Evolutionary conservation across 2,888 invertebrate species (phyloP), one percentile per base, ranked within the genome.

Genomic region (Lacanobia oleracea): DNA sequence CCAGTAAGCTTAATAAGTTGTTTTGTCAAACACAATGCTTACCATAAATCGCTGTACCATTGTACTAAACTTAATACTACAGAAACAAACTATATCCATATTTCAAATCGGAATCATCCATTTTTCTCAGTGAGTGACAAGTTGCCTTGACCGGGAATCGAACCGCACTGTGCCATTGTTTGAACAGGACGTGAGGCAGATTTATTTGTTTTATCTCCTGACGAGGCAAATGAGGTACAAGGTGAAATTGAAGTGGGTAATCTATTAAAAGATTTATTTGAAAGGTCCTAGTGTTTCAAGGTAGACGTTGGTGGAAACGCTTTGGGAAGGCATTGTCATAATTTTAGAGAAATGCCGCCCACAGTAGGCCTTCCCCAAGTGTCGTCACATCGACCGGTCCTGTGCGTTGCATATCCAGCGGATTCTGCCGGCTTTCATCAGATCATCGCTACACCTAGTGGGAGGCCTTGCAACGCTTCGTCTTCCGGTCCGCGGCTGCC

Each of bases 141-240:
- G 33, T 83, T 75, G 60, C 87, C 87, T 87, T 87, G 87, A 87
- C 87, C 87, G 87, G 87, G 87, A 81, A 79, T 81, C 78, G 79
- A 87, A 86, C 79, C 69, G 74, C 74, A 59, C 69, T 76, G 67
- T 67, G 53, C 77, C 64, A 86, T 87, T 87, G 86, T 86, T 83
- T 76, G 72, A 61, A 78, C 67, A 76, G 82, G 79, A 87, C 82
- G 77, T 67, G 75, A 33, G 27, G 48, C 23, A 66, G 62, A 81
- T 82, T 74, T 81, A 75, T 85, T 83, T 81, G 77, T 78, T 79
- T 82, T 83, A 77, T 76, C 75, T 79, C 53, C 70, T 74, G 72
- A 62, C 75, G 61, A 60, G 79, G 57, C 68, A 68, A 73, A 67
- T 73, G 50, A 57, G 50, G 50, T 37, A 67, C 85, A 85, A 82